A percentile compares a stretch with the other conserved stretches of the same genome.
Evolutionary conservation across 2,797 vertebrate species (phyloP).

Genomic region (Pipistrellus nathusii): DNA sequence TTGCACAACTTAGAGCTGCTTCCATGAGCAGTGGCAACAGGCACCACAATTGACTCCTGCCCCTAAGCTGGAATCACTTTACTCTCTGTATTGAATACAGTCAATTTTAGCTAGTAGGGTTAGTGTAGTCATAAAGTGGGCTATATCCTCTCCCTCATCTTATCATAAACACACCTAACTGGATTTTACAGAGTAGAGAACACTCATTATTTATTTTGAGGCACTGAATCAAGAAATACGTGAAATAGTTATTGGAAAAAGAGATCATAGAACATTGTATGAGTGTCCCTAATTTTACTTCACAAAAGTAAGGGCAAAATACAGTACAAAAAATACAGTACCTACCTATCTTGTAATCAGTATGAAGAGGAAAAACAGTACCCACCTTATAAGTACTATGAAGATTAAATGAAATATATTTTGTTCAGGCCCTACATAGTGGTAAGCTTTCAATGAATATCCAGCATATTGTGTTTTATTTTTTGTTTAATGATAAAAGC

Average conservation of each 20-base stretch:
- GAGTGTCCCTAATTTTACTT: constrained; percentile 38
- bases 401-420: constrained; percentile 52
- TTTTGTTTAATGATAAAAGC: constrained; percentile 54
- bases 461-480: constrained; percentile 17
- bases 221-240: constrained; percentile 42
- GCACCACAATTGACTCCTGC: constrained; percentile 15
- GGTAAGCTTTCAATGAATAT: constrained; percentile 58
- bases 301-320: constrained; percentile 14
- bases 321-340: constrained; percentile 5
- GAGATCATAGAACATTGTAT: background rate
- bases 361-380: background rate
- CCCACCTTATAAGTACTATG: constrained; percentile 3
- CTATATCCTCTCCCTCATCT: background rate
- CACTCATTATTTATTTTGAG: constrained; percentile 36
- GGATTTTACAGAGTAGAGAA: constrained; percentile 29
- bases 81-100: constrained; percentile 22
- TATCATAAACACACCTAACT: background rate
- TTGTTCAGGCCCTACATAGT: constrained; percentile 34
- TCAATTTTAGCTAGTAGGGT: background rate
- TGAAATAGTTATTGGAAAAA: constrained; percentile 62
- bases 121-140: background rate
- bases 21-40: constrained; percentile 46
- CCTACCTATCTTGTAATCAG: constrained; percentile 5
- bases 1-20: constrained; percentile 55
- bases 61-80: constrained; percentile 31